Evolutionary conservation across 1,140 invertebrate genomes (phyloP), one percentile per base, ranked within the genome.

Genomic region (Ceratina australensis): DNA sequence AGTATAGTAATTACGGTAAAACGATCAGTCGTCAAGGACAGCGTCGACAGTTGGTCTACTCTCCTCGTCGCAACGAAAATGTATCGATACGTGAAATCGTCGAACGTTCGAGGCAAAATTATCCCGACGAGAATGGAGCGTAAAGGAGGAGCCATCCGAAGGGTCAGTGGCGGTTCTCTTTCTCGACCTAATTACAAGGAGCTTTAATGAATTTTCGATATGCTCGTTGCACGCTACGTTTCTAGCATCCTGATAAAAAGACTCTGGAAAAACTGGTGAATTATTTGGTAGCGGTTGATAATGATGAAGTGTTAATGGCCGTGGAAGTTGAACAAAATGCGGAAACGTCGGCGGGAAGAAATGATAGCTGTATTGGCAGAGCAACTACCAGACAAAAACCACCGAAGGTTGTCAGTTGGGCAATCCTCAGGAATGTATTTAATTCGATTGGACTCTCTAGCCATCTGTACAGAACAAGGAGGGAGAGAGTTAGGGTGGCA

Each of bases 371-470:
- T 60, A 57, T 69, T 66, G 79, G 33, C 33, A 42, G 77, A 82
- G 56, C 69, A 67, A 67, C 47, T 49, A 54, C 22, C 47, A 69
- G 85, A 84, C 75, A 86, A 81, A 86, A 82, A 82, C 65, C 79
- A 28, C 2, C 67, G 72, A 57, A 66, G 56, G 49, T 77, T 42
- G 64, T 72, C 71, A 66, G 83, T 83, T 83, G 84, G 85, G 67
- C 82, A 82, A 86, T 81, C 52, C 81, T 72, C 68, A 68, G 79
- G 84, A 87, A 87, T 82, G 86, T 87, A 87, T 87, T 87, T 87
- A 87, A 87, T 87, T 87, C 86, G 86, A 87, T 87, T 87, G 86
- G 77, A 64, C 76, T 86, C 75, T 77, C 68, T 66, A 65, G 72
- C 64, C 80, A 76, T 67, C 75, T 60, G 65, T n/a, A 42, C 33